Percentiles rank a stretch among this genome's conserved stretches.
These are phyloP conservation scores for Drosophila melanogaster DNA, from an alignment of 1,140 invertebrate genomes.

Conservation along the genomic window Release_6_plus_ISO1_MT NC_004354.4:21307001-21307500, in stretches of 20 bases:
- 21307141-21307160: too few relatives aligned
- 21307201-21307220: too few relatives aligned
- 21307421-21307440: background rate
- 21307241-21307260: too few relatives aligned
- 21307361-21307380: slow-evolving; percentile 26
- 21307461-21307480: slow-evolving; percentile 3
- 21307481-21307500: slow-evolving; percentile 22
- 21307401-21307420: slow-evolving; percentile 22
- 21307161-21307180: too few relatives aligned
- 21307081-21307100: slow-evolving; percentile 12
- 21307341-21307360: slow-evolving; percentile 3
- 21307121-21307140: background rate
- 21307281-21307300: background rate
- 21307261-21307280: too few relatives aligned
- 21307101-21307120: background rate
- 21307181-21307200: too few relatives aligned
- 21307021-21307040: background rate
- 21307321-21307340: slow-evolving; percentile 4
- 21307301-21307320: background rate
- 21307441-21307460: slow-evolving; percentile 29
- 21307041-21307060: slow-evolving; percentile 15
- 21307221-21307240: too few relatives aligned
- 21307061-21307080: background rate
- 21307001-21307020: slow-evolving; percentile 23
- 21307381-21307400: background rate